Percentiles rank a stretch among this genome's conserved stretches.
phyloP scores from a whole-genome alignment of 2,113 vertebrate species.

The Psittacara wagleri region DNA sequence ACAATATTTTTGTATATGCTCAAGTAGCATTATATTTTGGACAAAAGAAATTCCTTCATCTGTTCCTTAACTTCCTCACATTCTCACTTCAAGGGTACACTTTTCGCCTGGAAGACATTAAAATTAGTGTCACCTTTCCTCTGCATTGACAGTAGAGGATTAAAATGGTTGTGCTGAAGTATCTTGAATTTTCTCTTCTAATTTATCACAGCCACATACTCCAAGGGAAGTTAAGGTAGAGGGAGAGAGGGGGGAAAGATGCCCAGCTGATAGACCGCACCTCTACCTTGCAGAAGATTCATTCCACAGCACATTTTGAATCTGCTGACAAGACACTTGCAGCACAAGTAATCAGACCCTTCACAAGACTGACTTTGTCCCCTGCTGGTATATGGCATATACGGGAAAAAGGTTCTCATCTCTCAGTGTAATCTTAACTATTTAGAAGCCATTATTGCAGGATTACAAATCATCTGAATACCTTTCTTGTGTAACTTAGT shows the following conservation, averaged over 20 bases:
- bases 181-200: conserved; percentile 61
- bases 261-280: conserved; percentile 71
- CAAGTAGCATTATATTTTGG: conserved; percentile 6
- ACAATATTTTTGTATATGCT: background rate
- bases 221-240: conserved; percentile 65
- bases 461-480: conserved; percentile 77
- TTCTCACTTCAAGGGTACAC: conserved; percentile 37
- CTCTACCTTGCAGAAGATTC: conserved; percentile 78
- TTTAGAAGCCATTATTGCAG: conserved; percentile 77
- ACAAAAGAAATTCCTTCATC: conserved; percentile 38
- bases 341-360: conserved; percentile 79
- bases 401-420: conserved; percentile 71
- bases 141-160: conserved; percentile 67
- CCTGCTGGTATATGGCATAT: conserved; percentile 73
- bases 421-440: conserved; percentile 80
- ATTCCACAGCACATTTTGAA: conserved; percentile 79
- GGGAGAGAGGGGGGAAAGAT: conserved; percentile 61
- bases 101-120: conserved; percentile 58
- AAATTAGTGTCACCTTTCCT: conserved; percentile 65
- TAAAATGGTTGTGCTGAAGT: conserved; percentile 72
- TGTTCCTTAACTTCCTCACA: conserved; percentile 46
- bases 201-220: conserved; percentile 77
- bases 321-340: conserved; percentile 82
- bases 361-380: conserved; percentile 80
- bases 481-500: conserved; percentile 52